phyloP scores from a whole-genome alignment of 2,113 vertebrate species.

The Aythya baeri region DNA sequence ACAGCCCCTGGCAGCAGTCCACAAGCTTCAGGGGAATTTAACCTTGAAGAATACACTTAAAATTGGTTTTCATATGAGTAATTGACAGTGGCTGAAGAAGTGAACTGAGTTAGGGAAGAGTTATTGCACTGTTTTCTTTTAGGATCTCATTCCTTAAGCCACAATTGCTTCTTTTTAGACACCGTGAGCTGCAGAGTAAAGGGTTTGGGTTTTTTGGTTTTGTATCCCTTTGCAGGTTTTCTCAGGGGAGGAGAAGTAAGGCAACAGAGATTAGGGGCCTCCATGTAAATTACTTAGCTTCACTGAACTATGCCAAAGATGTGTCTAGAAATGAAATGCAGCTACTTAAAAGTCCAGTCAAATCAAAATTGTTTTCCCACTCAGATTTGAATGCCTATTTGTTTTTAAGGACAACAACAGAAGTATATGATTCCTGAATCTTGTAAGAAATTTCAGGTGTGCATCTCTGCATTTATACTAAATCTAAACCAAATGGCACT shows the following conservation, averaged over 20 bases:
- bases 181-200: not conserved
- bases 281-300: not conserved
- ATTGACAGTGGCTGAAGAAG: constrained; percentile 32
- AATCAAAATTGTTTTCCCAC: not conserved
- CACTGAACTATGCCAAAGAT: not conserved
- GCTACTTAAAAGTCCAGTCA: not conserved
- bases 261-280: not conserved
- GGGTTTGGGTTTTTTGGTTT: not conserved
- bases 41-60: constrained; percentile 80
- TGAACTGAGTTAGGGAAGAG: constrained; percentile 37
- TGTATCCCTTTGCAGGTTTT: not conserved
- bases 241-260: not conserved
- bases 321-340: not conserved
- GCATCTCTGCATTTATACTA: not conserved
- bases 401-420: not conserved
- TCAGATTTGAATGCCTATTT: not conserved
- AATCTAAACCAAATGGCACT: not conserved
- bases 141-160: not conserved
- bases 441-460: not conserved
- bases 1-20: constrained; percentile 79
- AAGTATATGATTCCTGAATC: not conserved
- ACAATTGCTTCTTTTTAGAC: not conserved
- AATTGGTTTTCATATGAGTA: constrained; percentile 38
- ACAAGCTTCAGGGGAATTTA: constrained; percentile 72
- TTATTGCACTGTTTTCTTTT: constrained; percentile 15